Conservation (phyloP, 2,113 vertebrate species). For the Colius striatus region DNA sequence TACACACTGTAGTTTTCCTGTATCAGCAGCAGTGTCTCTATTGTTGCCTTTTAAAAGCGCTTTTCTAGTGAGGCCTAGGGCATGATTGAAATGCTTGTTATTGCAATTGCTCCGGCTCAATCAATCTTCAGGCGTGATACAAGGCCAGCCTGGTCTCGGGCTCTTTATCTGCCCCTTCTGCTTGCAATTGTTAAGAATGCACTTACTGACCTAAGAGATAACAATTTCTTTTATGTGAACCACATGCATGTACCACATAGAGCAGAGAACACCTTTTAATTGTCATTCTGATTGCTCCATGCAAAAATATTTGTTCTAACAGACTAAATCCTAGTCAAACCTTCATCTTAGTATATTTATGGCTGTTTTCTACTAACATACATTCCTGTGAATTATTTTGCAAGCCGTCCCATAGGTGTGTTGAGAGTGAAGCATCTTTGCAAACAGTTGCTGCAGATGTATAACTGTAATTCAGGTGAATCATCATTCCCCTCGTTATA, state of each 20-base stretch:
- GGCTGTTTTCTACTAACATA: not conserved
- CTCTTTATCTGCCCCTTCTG: conserved; percentile 26
- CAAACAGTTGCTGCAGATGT: conserved; percentile 27
- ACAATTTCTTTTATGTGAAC: not conserved
- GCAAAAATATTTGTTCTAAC: conserved; percentile 36
- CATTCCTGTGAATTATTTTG: conserved; percentile 69
- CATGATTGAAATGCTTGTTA: conserved; percentile 66
- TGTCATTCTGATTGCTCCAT: not conserved
- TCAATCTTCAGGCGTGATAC: conserved; percentile 45
- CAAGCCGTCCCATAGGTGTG: conserved; percentile 34
- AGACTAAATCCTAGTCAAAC: conserved; percentile 14
- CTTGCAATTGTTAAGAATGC: not conserved
- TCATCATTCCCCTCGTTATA: conserved; percentile 56
- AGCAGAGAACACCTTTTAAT: not conserved
- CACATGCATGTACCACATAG: not conserved
- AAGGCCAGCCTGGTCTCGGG: not conserved
- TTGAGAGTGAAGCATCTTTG: conserved; percentile 42
- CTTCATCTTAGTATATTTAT: conserved; percentile 17
- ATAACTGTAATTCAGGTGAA: conserved; percentile 55
- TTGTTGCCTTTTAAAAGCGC: conserved; percentile 51
- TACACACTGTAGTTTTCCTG: conserved; percentile 49
- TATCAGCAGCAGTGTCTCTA: conserved; percentile 61
- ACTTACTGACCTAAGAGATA: not conserved
- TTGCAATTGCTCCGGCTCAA: conserved; percentile 40
- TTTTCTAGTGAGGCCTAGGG: conserved; percentile 32